phyloP scores from a whole-genome alignment of 2,113 vertebrate species.

The Prietella phreatophila region DNA sequence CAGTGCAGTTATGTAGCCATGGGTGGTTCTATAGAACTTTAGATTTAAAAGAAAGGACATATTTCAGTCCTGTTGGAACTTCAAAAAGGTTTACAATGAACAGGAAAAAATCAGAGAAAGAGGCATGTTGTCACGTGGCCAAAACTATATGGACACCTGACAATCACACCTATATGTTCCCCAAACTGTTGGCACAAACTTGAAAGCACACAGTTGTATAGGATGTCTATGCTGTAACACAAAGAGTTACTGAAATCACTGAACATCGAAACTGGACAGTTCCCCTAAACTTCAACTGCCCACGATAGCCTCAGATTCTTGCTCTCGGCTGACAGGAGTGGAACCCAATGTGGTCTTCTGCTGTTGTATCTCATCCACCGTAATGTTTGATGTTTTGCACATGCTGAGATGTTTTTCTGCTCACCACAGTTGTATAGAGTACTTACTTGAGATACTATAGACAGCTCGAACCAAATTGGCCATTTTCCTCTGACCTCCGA shows the following conservation, averaged over 20 bases:
- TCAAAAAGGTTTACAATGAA: constrained; percentile 21
- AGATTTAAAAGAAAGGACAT: not conserved
- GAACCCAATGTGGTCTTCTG: not conserved
- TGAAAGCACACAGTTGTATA: not conserved
- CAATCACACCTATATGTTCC: not conserved
- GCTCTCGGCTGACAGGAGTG: too few species aligned
- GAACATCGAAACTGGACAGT: not conserved
- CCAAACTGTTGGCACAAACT: not conserved
- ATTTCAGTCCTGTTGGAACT: not conserved
- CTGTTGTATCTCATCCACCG: too few species aligned
- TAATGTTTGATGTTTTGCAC: too few species aligned
- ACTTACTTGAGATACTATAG: too few species aligned
- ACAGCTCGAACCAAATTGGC: too few species aligned
- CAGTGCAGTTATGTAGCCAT: not conserved
- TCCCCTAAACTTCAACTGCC: not conserved
- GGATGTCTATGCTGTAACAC: not conserved
- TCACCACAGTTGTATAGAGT: too few species aligned
- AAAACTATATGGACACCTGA: not conserved
- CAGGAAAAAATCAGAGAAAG: not conserved
- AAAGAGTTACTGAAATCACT: not conserved
- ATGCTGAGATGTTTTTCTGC: too few species aligned
- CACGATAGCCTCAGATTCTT: too few species aligned
- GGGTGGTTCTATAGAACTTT: too few species aligned
- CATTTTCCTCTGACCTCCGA: too few species aligned
- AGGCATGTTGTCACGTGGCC: not conserved